phyloP scores from a whole-genome alignment of 2,797 vertebrate genomes.

The Otolemur crassicaudatus region DNA sequence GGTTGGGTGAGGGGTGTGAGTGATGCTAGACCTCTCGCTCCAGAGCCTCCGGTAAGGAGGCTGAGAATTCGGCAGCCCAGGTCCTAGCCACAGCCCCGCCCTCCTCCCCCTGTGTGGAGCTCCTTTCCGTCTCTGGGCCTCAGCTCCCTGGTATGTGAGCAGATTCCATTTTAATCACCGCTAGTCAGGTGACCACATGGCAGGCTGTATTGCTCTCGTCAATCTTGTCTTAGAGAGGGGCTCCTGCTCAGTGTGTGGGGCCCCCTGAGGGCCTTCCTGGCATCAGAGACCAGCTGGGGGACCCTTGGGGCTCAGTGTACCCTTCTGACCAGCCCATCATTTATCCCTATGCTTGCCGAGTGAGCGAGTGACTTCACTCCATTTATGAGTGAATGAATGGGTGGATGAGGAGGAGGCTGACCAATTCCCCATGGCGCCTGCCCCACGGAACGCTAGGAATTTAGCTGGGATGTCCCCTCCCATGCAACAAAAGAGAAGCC shows the following conservation, averaged over 20 bases:
- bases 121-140: not conserved
- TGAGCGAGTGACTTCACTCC: not conserved
- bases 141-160: rapidly evolving
- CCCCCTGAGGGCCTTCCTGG: not conserved
- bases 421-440: rapidly evolving
- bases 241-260: rapidly evolving
- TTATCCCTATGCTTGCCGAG: not conserved
- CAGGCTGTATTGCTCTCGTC: rapidly evolving
- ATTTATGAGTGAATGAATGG: not conserved
- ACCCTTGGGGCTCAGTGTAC: rapidly evolving
- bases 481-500: rapidly evolving
- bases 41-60: not conserved
- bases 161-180: rapidly evolving
- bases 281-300: not conserved
- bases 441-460: not conserved
- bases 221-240: not conserved
- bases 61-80: not conserved
- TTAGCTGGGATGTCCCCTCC: not conserved
- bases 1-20: not conserved
- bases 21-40: not conserved
- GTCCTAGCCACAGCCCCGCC: too few relatives aligned
- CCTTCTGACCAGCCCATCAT: not conserved
- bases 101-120: not conserved
- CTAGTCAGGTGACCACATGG: rapidly evolving
- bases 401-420: not conserved